These are phyloP conservation scores for Therioaphis trifolii DNA, from an alignment of 2,888 invertebrate species.

Conservation along the genomic window DNA sequence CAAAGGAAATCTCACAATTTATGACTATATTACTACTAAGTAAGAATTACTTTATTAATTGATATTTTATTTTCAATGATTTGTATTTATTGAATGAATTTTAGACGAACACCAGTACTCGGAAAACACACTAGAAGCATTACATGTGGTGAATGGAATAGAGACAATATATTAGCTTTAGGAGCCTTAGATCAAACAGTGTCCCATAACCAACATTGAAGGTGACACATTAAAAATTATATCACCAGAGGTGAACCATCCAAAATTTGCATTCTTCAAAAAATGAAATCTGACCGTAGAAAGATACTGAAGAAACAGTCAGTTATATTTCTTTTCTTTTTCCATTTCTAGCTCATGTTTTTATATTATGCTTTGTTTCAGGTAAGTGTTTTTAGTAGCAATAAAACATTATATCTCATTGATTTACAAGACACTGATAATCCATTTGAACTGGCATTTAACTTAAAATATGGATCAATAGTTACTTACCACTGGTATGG, in stretches of 20 bases:
- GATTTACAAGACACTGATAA: constrained; percentile 94
- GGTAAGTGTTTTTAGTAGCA: constrained; percentile 92
- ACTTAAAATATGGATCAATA: constrained; percentile 92
- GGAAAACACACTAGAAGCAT: constrained; percentile 94
- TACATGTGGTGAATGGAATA: constrained; percentile 92
- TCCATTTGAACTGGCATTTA: constrained; percentile 96
- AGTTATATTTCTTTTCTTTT: constrained; percentile 64
- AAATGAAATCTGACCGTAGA: constrained; percentile 88
- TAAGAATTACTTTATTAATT: constrained; percentile 68
- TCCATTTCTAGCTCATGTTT: neutral
- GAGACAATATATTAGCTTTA: constrained; percentile 88
- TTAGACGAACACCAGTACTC: constrained; percentile 82
- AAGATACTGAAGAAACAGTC: constrained; percentile 85
- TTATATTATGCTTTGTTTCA: constrained; percentile 68
- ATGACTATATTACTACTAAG: constrained; percentile 92
- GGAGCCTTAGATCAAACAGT: constrained; percentile 94
- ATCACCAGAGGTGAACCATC: constrained; percentile 83
- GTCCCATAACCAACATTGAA: constrained; percentile 91
- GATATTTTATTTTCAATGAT: neutral
- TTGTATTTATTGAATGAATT: constrained; percentile 64
- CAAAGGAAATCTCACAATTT: constrained; percentile 94
- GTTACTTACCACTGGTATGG: constrained; percentile 91
- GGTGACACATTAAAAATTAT: constrained; percentile 93
- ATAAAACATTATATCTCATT: constrained; percentile 88
- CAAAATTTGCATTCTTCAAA: constrained; percentile 91